Evolutionary conservation across 64 coral and sea anemone species (phyloP).

Genomic region (Trachythela sp.): DNA sequence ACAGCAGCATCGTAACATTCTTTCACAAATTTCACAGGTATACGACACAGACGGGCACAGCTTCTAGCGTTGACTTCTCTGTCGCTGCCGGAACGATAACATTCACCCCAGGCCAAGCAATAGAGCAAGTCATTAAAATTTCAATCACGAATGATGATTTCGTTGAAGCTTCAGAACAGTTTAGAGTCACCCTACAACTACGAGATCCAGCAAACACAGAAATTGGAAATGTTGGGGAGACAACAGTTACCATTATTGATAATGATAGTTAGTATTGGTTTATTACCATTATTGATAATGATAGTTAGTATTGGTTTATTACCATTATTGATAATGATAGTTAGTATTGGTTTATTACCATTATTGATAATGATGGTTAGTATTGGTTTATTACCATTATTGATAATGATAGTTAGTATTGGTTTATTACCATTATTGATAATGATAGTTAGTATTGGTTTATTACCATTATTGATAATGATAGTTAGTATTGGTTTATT

Average conservation of each 20-base stretch:
- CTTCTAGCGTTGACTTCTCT: background rate
- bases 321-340: background rate
- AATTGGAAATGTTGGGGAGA: background rate
- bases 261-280: background rate
- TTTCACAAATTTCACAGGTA: background rate
- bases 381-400: too few relatives aligned
- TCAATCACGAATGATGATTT: background rate
- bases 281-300: too few relatives aligned
- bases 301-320: background rate
- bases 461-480: too few relatives aligned
- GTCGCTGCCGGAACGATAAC: background rate
- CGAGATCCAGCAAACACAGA: background rate
- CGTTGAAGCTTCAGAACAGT: background rate
- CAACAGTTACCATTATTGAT: conserved; percentile 16
- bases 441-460: too few relatives aligned
- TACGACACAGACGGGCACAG: background rate
- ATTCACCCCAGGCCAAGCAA: background rate
- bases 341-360: background rate
- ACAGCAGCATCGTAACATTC: background rate
- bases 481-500: too few relatives aligned
- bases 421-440: too few relatives aligned
- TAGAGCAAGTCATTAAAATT: background rate
- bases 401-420: too few relatives aligned
- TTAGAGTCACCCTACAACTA: background rate
- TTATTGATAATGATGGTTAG: too few relatives aligned